Evolutionary conservation across 2,113 vertebrate genomes (phyloP).

Genomic region (Todiramphus saurophagus): DNA sequence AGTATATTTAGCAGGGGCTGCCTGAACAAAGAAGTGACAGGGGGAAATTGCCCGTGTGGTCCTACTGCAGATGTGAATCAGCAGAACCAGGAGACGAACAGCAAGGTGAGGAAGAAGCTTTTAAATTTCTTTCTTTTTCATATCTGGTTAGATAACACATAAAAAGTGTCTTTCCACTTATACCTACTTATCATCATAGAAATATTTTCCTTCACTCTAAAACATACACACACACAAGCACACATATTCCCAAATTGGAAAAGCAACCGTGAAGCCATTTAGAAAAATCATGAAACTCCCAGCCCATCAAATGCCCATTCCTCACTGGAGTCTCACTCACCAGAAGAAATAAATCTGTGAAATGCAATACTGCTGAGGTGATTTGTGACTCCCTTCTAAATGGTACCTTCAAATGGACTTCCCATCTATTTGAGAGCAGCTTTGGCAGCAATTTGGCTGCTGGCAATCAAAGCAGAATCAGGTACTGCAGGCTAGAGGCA

Average conservation of each 20-base stretch:
- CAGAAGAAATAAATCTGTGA: not conserved
- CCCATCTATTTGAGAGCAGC: not conserved
- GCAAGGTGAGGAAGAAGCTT: not conserved
- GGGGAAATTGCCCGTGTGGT: not conserved
- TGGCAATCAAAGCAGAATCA: not conserved
- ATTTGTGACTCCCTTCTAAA: not conserved
- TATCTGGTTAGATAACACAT: not conserved
- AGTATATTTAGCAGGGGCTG: not conserved
- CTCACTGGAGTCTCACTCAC: not conserved
- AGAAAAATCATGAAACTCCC: not conserved
- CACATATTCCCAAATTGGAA: not conserved
- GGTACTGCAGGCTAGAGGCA: not conserved
- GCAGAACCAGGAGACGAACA: not conserved
- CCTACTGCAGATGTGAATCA: not conserved
- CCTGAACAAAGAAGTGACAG: not conserved
- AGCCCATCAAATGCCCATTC: not conserved
- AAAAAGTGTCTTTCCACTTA: not conserved
- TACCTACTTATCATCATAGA: not conserved
- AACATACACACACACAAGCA: too few relatives aligned
- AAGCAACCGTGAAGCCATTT: not conserved
- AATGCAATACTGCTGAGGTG: not conserved
- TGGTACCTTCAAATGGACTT: not conserved
- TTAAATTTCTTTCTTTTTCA: not conserved
- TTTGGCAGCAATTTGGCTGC: not conserved
- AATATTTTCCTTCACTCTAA: not conserved